Base-by-base conservation (phyloP, 2,888 invertebrate species). In the Agrochola lota region DNA sequence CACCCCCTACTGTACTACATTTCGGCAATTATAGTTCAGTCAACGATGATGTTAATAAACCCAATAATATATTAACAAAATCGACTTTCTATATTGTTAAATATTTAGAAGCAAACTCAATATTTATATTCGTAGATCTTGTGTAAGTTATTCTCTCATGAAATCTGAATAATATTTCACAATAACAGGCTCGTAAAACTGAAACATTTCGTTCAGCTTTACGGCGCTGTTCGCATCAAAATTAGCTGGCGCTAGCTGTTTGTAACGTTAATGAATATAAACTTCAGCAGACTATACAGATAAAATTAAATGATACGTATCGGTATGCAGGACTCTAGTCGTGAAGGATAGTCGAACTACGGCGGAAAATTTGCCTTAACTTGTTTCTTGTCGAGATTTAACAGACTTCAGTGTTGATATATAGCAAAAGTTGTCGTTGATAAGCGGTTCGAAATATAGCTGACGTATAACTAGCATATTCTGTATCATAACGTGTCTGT, bases 121-220 rank as follows among this genome's bases (percentile, higher is more conserved):
- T 69, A 40, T 40, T 62, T 43, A 71, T 11, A 80, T 26, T 52
- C 35, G 4, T 69, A 71, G 46, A 80, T 49, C 52, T 26, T 74
- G 71, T 17, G 67, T 20, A n/a, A 55, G 20, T 40, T 46, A 69
- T 60, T 64, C 71, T 30, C 69, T 62, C 67, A 43, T 73, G 46
- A 67, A 77, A 81, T 62, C 64, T 43, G 71, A 69, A 85, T 68
- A 81, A 77, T 77, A 85, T 82, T 83, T 83, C 73, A 83, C 59
- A 85, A 83, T 63, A 83, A 73, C 59, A 55, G 59, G 30, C 35
- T 83, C 86, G 67, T 83, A 83, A 83, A 83, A 67, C 52, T 11
- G 71, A 57, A 64, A 55, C 35, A 67, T 63, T 80, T 57, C 74
- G 68, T 81, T 64, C 55, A 57, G 67, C 59, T 81, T 77, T 77